Evolutionary conservation across 2,797 vertebrate genomes (phyloP).

Genomic region (Helarctos malayanus): DNA sequence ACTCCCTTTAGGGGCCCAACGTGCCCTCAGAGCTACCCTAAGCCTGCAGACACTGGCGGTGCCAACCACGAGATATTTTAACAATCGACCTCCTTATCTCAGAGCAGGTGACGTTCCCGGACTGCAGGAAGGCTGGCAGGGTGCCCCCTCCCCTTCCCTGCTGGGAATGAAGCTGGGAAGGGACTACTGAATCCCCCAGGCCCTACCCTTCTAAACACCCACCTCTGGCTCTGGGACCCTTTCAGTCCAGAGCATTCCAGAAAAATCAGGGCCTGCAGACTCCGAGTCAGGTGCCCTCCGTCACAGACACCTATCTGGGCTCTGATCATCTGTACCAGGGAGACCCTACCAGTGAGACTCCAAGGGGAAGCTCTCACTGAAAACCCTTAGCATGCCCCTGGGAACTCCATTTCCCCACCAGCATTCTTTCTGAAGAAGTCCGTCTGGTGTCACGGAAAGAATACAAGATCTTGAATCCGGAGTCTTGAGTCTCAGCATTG

Average conservation of each 20-base stretch:
- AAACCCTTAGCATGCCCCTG: background rate
- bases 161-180: background rate
- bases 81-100: conserved; percentile 64
- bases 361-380: background rate
- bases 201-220: background rate
- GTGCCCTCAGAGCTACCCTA: background rate
- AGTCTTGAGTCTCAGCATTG: background rate
- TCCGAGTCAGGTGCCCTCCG: background rate
- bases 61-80: conserved; percentile 29
- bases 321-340: background rate
- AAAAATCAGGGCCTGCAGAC: background rate
- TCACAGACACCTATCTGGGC: background rate
- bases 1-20: background rate
- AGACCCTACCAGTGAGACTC: background rate
- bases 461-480: background rate
- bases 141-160: background rate
- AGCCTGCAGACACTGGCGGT: background rate
- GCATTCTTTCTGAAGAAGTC: background rate
- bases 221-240: background rate
- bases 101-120: background rate
- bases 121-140: background rate
- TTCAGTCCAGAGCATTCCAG: background rate
- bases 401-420: background rate
- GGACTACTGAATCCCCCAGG: background rate
- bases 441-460: background rate